Conservation (phyloP, 2,113 vertebrate species). For the Athene noctua region DNA sequence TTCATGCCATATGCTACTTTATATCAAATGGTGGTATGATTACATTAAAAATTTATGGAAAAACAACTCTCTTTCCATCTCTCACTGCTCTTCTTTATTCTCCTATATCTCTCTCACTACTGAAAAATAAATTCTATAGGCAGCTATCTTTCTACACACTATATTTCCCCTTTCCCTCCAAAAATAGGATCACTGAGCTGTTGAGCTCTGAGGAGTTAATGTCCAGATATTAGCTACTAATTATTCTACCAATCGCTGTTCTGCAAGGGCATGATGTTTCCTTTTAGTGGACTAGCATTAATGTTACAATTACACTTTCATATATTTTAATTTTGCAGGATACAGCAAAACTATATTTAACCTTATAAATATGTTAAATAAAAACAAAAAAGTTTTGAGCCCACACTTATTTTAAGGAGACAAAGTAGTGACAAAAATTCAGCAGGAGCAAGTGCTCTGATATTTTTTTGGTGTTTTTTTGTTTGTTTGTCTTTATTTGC, state of each 20-base stretch:
- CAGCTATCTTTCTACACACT: not conserved
- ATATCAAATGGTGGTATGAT: conserved; percentile 4
- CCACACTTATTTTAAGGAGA: not conserved
- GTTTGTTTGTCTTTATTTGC: not conserved
- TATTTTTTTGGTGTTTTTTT: not conserved
- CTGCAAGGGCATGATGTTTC: not conserved
- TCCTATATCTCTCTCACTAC: not conserved
- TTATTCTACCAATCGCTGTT: not conserved
- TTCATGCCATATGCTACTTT: conserved; percentile 60
- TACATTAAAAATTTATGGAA: conserved; percentile 12
- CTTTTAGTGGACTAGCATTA: not conserved
- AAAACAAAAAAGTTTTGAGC: not conserved
- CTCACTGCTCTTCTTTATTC: not conserved
- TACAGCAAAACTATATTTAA: not conserved
- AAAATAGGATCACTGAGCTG: not conserved
- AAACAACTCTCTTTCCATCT: not conserved
- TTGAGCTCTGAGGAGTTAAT: not conserved
- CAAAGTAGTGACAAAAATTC: not conserved
- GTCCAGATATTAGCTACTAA: not conserved
- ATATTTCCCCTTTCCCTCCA: not conserved
- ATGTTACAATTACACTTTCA: not conserved
- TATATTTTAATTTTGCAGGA: not conserved
- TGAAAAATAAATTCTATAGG: not conserved
- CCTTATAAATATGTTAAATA: not conserved
- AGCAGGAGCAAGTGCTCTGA: not conserved